These are phyloP conservation scores for Babylonia areolata DNA, from an alignment of 1,140 invertebrate species.

Conservation along the genomic window DNA sequence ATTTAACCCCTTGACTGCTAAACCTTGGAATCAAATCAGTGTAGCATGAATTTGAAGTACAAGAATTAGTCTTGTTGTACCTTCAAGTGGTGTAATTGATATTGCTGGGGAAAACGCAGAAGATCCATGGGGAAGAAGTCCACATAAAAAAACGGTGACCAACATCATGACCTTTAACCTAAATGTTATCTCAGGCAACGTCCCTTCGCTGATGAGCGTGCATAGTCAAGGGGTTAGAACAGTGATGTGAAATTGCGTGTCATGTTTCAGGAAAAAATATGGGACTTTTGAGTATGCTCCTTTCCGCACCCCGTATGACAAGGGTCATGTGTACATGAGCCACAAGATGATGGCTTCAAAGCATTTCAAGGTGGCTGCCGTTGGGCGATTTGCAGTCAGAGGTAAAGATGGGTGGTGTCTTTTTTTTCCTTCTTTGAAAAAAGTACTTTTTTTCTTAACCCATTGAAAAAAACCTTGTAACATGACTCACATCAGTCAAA, in stretches of 20 bases:
- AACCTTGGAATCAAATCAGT: too few relatives aligned
- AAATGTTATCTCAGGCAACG: too few relatives aligned
- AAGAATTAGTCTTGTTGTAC: neutral
- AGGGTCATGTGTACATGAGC: neutral
- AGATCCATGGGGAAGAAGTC: neutral
- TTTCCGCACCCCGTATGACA: neutral
- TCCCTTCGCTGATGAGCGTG: too few relatives aligned
- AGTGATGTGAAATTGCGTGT: neutral
- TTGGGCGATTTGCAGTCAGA: neutral
- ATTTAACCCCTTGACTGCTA: too few relatives aligned
- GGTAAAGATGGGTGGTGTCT: neutral
- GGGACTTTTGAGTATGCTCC: conserved; percentile 10
- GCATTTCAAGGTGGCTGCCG: neutral
- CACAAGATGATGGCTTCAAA: conserved; percentile 7
- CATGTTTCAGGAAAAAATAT: neutral
- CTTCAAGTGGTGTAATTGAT: neutral
- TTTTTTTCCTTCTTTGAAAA: neutral
- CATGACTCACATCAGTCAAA: too few relatives aligned
- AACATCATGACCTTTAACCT: too few relatives aligned
- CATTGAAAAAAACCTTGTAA: too few relatives aligned
- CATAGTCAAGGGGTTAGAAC: neutral
- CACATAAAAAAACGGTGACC: neutral
- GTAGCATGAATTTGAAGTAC: too few relatives aligned
- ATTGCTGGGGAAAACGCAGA: too few relatives aligned
- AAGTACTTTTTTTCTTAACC: too few relatives aligned